Conservation (phyloP, 2,113 vertebrate genomes). For the Anarhynchus alexandrinus region DNA sequence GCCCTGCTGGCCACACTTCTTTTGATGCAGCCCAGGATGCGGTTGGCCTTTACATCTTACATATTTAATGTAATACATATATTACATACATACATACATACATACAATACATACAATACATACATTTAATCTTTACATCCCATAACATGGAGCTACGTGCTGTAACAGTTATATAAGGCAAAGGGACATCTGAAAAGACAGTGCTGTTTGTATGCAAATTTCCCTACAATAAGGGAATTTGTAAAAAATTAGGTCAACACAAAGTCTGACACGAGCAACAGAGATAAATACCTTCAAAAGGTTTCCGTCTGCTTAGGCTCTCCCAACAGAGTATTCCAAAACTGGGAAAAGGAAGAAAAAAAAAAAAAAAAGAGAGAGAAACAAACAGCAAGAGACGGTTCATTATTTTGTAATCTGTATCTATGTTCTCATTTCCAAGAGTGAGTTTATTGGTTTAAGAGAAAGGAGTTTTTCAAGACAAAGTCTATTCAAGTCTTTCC, state of each 20-base stretch:
- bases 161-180: not conserved
- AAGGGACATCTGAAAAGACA: not conserved
- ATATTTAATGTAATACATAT: too few relatives aligned
- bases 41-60: too few relatives aligned
- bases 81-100: too few relatives aligned
- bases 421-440: not conserved
- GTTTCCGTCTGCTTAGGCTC: constrained; percentile 49
- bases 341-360: not conserved
- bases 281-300: constrained; percentile 62
- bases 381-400: not conserved
- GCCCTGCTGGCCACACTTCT: too few relatives aligned
- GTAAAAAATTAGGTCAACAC: not conserved
- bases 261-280: not conserved
- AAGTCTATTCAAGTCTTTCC: not conserved
- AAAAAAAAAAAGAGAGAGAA: not conserved
- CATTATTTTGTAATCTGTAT: not conserved
- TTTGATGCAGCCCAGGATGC: too few relatives aligned
- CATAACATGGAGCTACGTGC: not conserved
- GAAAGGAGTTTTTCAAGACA: not conserved
- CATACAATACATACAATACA: too few relatives aligned
- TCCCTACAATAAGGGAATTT: not conserved
- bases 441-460: not conserved
- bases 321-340: constrained; percentile 69
- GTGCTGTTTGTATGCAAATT: not conserved
- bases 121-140: not conserved